These are phyloP conservation scores for Gallinago paraguaiae DNA, from an alignment of 2,113 vertebrate genomes.

Conservation along the genomic window DNA sequence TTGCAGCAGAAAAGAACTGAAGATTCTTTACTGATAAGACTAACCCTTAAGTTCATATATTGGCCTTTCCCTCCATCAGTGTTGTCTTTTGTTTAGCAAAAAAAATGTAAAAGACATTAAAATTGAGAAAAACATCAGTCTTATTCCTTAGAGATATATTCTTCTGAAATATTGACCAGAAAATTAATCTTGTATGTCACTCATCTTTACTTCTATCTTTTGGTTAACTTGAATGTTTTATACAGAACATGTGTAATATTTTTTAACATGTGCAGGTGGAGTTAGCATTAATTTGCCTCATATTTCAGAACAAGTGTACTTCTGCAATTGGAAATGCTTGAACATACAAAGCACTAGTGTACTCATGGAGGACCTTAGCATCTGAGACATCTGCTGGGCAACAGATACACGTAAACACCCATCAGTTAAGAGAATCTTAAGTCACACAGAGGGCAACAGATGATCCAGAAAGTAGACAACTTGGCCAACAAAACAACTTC, in stretches of 20 bases:
- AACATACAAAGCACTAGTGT: not conserved
- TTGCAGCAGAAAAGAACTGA: not conserved
- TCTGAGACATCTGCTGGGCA: conserved; percentile 17
- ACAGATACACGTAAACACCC: conserved; percentile 39
- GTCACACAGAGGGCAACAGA: conserved; percentile 6
- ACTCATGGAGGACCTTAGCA: conserved; percentile 3
- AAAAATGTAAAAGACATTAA: not conserved
- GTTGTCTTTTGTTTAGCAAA: not conserved
- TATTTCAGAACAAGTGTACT: not conserved
- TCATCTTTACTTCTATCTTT: not conserved
- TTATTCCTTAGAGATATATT: not conserved
- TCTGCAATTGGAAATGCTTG: not conserved
- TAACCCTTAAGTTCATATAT: not conserved
- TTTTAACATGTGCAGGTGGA: not conserved
- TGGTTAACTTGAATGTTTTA: not conserved
- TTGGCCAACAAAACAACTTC: not conserved
- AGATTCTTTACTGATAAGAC: not conserved
- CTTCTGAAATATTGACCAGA: not conserved
- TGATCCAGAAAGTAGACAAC: conserved; percentile 12
- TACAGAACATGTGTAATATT: not conserved
- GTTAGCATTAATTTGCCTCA: not conserved
- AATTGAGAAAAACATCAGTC: not conserved
- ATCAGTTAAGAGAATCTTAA: conserved; percentile 10
- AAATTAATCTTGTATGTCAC: not conserved
- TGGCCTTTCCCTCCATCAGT: not conserved